Conservation (phyloP, 2,113 vertebrate species). For the Chiloscyllium plagiosum region DNA sequence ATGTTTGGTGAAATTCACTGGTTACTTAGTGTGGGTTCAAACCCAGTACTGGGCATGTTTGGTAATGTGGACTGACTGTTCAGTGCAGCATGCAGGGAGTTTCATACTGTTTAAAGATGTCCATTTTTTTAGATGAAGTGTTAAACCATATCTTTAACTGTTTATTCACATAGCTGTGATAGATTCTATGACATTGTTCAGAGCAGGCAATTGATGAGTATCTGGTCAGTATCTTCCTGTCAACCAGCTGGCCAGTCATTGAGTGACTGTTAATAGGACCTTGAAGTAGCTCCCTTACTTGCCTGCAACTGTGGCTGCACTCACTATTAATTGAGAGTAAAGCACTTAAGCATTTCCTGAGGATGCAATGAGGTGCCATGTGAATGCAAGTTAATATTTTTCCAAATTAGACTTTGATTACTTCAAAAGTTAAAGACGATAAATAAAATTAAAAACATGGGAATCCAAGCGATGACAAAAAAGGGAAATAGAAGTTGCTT, state of each 20-base stretch:
- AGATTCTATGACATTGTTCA: not conserved
- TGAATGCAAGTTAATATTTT: not conserved
- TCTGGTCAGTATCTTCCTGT: not conserved
- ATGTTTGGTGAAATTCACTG: not conserved
- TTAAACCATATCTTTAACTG: not conserved
- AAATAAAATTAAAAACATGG: constrained; percentile 15
- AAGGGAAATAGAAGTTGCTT: not conserved
- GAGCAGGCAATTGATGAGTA: not conserved
- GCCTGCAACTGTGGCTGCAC: not conserved
- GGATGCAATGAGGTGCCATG: not conserved
- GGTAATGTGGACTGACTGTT: not conserved
- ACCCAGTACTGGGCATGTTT: not conserved
- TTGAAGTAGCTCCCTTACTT: not conserved
- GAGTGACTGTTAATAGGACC: not conserved
- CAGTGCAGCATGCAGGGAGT: not conserved
- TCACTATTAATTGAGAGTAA: not conserved
- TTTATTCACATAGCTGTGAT: too few species aligned
- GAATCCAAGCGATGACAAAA: not conserved
- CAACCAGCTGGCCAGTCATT: not conserved
- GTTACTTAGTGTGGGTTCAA: not conserved
- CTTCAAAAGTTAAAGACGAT: not conserved
- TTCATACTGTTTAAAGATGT: not conserved
- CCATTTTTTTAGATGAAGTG: not conserved
- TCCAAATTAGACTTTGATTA: not conserved
- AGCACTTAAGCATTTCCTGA: not conserved